phyloP scores from a whole-genome alignment of 1,140 invertebrate genomes.

The Calosoma granatense region DNA sequence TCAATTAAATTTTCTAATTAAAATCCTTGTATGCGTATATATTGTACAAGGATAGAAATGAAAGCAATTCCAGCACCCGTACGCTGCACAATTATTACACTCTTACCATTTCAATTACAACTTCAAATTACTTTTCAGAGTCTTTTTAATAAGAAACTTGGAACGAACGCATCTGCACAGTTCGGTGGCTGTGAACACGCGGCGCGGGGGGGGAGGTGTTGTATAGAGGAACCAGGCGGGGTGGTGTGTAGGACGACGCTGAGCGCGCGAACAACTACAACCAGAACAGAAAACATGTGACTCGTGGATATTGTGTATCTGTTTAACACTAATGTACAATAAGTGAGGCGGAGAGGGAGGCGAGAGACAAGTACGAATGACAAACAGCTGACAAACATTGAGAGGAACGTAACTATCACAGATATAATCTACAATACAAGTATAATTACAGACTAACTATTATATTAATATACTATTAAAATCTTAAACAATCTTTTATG shows the following conservation, averaged over 20 bases:
- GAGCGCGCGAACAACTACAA: background rate
- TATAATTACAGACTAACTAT: no score
- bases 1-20: conserved; percentile 34
- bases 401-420: no score
- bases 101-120: conserved; percentile 34
- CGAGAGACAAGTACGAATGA: no score
- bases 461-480: no score
- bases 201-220: background rate
- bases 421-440: no score
- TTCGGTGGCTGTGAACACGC: conserved; percentile 9
- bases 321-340: no score
- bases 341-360: no score
- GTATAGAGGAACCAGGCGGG: background rate
- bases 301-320: background rate
- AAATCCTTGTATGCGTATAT: conserved; percentile 28
- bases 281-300: background rate
- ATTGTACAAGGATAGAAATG: conserved; percentile 25
- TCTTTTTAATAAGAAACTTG: conserved; percentile 27
- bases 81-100: conserved; percentile 28
- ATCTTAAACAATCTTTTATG: no score
- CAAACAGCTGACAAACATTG: no score
- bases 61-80: conserved; percentile 21
- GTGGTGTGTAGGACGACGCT: no score
- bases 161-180: conserved; percentile 25
- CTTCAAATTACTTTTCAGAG: conserved; percentile 26